Conservation (phyloP, 2,888 invertebrate species). For the Pandemis heparana region DNA sequence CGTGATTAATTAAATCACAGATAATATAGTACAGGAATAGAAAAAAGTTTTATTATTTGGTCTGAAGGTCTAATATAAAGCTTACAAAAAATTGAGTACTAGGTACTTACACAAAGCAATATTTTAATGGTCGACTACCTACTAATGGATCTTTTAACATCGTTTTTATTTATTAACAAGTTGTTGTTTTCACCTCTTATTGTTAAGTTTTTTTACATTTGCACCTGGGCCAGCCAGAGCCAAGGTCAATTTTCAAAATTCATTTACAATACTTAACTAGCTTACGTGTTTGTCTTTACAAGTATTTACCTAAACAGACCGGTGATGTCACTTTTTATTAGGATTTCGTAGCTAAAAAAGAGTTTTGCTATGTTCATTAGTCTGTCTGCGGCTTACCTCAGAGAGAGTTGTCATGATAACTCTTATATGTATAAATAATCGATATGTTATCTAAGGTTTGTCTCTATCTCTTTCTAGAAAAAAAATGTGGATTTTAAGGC, state of each 20-base stretch:
- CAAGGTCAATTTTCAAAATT: slow-evolving; percentile 10
- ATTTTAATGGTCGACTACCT: neutral
- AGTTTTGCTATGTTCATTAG: too few relatives aligned
- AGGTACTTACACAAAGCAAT: neutral
- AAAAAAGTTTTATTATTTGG: too few relatives aligned
- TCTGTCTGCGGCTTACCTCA: too few relatives aligned
- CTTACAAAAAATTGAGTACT: too few relatives aligned
- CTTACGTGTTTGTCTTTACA: neutral
- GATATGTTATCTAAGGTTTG: too few relatives aligned
- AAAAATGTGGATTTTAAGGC: too few relatives aligned
- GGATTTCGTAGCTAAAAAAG: neutral
- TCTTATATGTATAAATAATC: too few relatives aligned
- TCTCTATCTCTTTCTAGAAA: too few relatives aligned
- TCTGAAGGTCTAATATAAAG: too few relatives aligned
- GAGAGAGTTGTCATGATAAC: too few relatives aligned
- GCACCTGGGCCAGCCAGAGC: slow-evolving; percentile 3
- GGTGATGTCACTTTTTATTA: neutral
- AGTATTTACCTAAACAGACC: neutral
- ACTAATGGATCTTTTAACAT: neutral
- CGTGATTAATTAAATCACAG: too few relatives aligned
- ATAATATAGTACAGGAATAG: too few relatives aligned
- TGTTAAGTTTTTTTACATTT: slow-evolving; percentile 28
- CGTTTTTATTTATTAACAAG: neutral
- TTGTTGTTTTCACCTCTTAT: slow-evolving; percentile 35
- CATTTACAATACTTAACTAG: neutral